Evolutionary conservation across 2,797 vertebrate genomes (phyloP).

Genomic region (Pteronotus mesoamericanus): DNA sequence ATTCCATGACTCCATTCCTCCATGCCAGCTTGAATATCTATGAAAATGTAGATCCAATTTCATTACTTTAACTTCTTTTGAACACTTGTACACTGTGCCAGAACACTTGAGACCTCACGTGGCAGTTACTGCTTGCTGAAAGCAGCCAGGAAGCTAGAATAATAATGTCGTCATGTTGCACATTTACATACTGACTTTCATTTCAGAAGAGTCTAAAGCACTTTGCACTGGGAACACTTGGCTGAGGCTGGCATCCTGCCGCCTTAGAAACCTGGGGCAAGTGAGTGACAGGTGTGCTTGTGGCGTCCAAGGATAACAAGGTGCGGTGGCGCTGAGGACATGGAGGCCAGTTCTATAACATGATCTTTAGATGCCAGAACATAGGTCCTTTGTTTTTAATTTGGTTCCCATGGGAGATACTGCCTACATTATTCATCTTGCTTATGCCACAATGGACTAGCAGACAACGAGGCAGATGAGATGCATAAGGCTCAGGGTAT

Average conservation of each 20-base stretch:
- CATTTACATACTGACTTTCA: constrained; percentile 74
- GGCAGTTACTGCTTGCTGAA: constrained; percentile 72
- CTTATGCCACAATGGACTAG: constrained; percentile 6
- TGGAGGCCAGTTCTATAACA: constrained; percentile 23
- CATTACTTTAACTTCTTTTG: constrained; percentile 74
- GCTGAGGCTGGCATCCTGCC: constrained; percentile 49
- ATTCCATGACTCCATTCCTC: constrained; percentile 68
- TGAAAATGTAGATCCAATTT: constrained; percentile 74
- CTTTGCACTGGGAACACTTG: constrained; percentile 60
- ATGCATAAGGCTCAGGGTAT: not conserved
- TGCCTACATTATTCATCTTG: constrained; percentile 27
- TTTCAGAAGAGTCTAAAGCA: constrained; percentile 60
- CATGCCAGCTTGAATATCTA: constrained; percentile 73
- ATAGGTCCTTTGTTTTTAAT: constrained; percentile 49
- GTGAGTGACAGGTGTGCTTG: constrained; percentile 1
- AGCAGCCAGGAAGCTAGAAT: constrained; percentile 72
- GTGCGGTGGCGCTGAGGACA: not conserved
- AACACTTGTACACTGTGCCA: constrained; percentile 71
- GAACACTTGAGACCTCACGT: constrained; percentile 75
- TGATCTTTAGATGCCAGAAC: constrained; percentile 17
- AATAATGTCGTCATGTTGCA: constrained; percentile 74
- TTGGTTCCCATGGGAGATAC: constrained; percentile 23
- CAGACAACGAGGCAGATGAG: not conserved
- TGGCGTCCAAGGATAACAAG: not conserved
- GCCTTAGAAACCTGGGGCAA: not conserved